These are phyloP conservation scores for Drosophila aff. DNA, from an alignment of 1,140 invertebrate genomes.

Conservation along the genomic window DNA sequence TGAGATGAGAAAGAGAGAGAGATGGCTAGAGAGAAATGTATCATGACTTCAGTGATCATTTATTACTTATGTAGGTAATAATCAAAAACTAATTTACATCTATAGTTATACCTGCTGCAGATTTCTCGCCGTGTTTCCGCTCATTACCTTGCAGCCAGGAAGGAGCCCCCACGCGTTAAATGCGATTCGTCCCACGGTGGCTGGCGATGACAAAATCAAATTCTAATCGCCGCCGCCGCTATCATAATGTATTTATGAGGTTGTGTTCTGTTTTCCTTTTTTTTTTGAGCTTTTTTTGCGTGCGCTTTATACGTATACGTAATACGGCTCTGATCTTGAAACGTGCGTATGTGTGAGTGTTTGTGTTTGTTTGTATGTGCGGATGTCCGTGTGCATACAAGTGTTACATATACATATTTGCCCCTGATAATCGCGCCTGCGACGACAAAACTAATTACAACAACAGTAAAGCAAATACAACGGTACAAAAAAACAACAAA, in stretches of 20 bases:
- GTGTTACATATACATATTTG: constrained; percentile 17
- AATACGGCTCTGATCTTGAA: constrained; percentile 20
- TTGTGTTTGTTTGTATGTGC: constrained; percentile 1
- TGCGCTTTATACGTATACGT: constrained; percentile 28
- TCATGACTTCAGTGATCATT: background rate
- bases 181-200: constrained; percentile 45
- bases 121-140: background rate
- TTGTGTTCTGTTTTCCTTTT: constrained; percentile 27
- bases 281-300: constrained; percentile 3
- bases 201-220: constrained; percentile 57
- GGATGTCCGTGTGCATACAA: constrained; percentile 14
- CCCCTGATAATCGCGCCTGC: constrained; percentile 50
- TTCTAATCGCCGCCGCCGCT: constrained; percentile 64
- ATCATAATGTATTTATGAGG: constrained; percentile 78
- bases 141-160: constrained; percentile 2
- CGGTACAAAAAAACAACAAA: constrained; percentile 24
- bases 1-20: no score
- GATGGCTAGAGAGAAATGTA: no score
- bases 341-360: background rate
- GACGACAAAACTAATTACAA: constrained; percentile 55
- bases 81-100: background rate
- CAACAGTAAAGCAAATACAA: constrained; percentile 40
- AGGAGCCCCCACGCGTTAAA: constrained; percentile 1
- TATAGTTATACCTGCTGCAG: background rate
- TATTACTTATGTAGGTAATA: background rate